Evolutionary conservation across 2,888 invertebrate genomes (phyloP), one percentile per base, ranked within the genome.

Genomic region (Atethmia centrago): DNA sequence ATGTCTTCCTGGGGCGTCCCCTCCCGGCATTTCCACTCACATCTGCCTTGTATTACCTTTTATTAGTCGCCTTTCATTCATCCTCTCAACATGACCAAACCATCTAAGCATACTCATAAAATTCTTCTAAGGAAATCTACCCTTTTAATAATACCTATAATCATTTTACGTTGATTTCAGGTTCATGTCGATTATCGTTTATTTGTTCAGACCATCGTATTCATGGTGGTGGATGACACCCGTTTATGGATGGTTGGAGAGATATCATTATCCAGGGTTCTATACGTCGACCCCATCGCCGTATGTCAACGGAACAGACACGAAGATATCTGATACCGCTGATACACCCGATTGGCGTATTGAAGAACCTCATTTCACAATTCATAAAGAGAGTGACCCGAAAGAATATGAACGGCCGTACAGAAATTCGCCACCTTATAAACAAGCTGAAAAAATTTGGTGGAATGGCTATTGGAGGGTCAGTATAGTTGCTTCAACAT

Each of bases 261-360:
- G 0, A 3, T 67, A 64, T 9, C 64, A 77, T 40, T 68, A 65
- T 12, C 82, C 82, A 1, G 84, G 81, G 0, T 14, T 0, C 0
- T 79, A 12, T n/a, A 72, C 80, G 4, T 3, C 66, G 0, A 0
- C 28, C 0, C 36, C 28, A 28, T 25, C 76, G 0, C 2, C 5
- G 0, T 72, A 2, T 19, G 8, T 82, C 12, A 82, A 82, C 21
- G 45, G 59, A 0, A 62, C 81, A 10, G 25, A n/a, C 0, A 61
- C 56, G 0, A 0, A n/a, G 53, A 65, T 80, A 7, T 0, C 28
- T 10, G 2, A 0, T 1, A 5, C 0, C 1, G 0, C 0, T 0
- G 40, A 58, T 3, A 80, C 82, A 3, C 82, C 82, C 0, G 82
- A 82, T 47, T 82, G 40, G 55, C 63, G 82, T 5, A 28, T 82